Conservation (phyloP, 1,140 invertebrate species). For the Cydia fagiglandana region DNA sequence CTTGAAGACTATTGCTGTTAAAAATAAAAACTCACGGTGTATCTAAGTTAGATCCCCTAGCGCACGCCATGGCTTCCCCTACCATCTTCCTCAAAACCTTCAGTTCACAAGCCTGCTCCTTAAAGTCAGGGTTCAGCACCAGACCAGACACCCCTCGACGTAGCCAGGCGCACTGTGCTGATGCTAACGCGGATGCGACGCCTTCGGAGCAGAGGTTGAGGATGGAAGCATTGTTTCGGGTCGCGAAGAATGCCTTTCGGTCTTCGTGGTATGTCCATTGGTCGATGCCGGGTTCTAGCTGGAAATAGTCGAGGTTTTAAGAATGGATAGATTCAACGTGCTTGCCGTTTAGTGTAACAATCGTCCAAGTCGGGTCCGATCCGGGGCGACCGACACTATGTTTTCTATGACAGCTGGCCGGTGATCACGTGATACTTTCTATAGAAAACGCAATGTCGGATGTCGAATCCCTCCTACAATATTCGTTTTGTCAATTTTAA, state of each 20-base stretch:
- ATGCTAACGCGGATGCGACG: constrained; percentile 48
- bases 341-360: no score
- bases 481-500: no score
- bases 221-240: constrained; percentile 51
- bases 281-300: constrained; percentile 42
- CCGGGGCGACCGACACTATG: no score
- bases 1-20: no score
- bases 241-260: constrained; percentile 52
- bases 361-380: no score
- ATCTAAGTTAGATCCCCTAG: constrained; percentile 51
- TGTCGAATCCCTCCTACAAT: no score
- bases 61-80: constrained; percentile 53
- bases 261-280: constrained; percentile 57
- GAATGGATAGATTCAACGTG: no score
- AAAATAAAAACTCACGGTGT: constrained; percentile 53
- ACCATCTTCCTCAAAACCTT: constrained; percentile 55
- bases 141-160: constrained; percentile 58
- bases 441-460: no score
- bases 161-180: constrained; percentile 61
- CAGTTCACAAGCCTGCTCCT: constrained; percentile 50
- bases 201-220: constrained; percentile 62
- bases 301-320: constrained; percentile 25
- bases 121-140: constrained; percentile 56
- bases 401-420: no score
- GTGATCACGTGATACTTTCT: no score